phyloP scores from a whole-genome alignment of 2,113 vertebrate species.

The Misgurnus anguillicaudatus region DNA sequence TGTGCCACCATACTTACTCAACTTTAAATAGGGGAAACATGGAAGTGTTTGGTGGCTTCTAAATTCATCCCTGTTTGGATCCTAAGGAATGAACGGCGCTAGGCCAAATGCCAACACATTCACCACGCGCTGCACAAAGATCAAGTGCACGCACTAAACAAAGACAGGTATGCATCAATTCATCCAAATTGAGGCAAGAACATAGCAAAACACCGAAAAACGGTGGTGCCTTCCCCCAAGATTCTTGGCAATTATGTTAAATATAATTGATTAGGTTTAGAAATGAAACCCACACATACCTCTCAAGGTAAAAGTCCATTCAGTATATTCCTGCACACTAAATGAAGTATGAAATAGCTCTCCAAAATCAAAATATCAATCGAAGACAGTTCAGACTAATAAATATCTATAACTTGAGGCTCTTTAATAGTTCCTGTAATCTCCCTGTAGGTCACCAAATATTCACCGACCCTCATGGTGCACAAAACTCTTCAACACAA shows the following conservation, averaged over 20 bases:
- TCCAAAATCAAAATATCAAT: constrained; percentile 10
- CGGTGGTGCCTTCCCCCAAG: not conserved
- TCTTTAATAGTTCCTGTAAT: not conserved
- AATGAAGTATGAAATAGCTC: not conserved
- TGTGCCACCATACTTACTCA: too few relatives aligned
- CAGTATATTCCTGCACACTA: not conserved
- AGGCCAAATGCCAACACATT: too few relatives aligned
- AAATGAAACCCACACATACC: too few relatives aligned
- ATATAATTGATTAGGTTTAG: not conserved
- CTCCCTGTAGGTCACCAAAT: not conserved
- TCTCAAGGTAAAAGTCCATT: not conserved
- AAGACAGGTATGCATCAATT: too few relatives aligned
- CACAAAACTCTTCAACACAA: not conserved
- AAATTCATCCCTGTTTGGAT: too few relatives aligned
- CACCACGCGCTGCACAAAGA: too few relatives aligned
- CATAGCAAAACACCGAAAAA: too few relatives aligned
- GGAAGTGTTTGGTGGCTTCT: too few relatives aligned
- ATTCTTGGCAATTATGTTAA: not conserved
- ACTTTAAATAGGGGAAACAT: too few relatives aligned
- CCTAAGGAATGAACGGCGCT: too few relatives aligned
- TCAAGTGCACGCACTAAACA: too few relatives aligned
- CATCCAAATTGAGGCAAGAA: too few relatives aligned
- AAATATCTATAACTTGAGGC: constrained; percentile 24
- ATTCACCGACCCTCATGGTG: not conserved
- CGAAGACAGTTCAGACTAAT: constrained; percentile 20